Conservation (phyloP, 2,888 invertebrate genomes). For the Gibbula magus region DNA sequence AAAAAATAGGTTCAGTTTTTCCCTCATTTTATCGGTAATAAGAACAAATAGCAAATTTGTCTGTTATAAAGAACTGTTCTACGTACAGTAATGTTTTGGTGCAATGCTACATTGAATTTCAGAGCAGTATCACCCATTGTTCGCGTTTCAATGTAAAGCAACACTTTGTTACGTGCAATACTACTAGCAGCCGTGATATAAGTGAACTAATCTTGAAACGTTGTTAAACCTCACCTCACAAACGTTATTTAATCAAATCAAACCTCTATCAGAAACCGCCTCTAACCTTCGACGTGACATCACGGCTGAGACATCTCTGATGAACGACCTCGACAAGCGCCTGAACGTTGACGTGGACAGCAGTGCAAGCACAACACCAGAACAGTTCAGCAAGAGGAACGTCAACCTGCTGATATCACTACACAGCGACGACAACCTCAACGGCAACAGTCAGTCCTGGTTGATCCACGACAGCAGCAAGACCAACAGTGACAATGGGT, state of each 20-base stretch:
- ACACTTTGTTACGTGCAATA: not conserved
- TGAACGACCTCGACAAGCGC: slow-evolving; percentile 70
- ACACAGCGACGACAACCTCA: slow-evolving; percentile 64
- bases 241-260: not conserved
- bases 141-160: too few species aligned
- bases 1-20: too few species aligned
- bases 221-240: not conserved
- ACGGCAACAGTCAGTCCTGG: slow-evolving; percentile 60
- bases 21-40: too few species aligned
- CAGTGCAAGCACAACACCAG: slow-evolving; percentile 61
- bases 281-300: slow-evolving; percentile 68
- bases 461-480: slow-evolving; percentile 63
- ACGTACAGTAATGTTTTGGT: too few species aligned
- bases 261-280: slow-evolving; percentile 46
- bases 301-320: slow-evolving; percentile 69
- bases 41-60: too few species aligned
- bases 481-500: slow-evolving; percentile 66
- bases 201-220: not conserved
- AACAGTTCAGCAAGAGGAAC: slow-evolving; percentile 60
- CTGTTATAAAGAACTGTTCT: too few species aligned
- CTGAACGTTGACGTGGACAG: slow-evolving; percentile 64
- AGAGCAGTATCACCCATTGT: too few species aligned
- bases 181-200: too few species aligned
- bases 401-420: slow-evolving; percentile 67
- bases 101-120: too few species aligned